Conservation (phyloP, 2,888 invertebrate species). For the Cheilosia grossa region DNA sequence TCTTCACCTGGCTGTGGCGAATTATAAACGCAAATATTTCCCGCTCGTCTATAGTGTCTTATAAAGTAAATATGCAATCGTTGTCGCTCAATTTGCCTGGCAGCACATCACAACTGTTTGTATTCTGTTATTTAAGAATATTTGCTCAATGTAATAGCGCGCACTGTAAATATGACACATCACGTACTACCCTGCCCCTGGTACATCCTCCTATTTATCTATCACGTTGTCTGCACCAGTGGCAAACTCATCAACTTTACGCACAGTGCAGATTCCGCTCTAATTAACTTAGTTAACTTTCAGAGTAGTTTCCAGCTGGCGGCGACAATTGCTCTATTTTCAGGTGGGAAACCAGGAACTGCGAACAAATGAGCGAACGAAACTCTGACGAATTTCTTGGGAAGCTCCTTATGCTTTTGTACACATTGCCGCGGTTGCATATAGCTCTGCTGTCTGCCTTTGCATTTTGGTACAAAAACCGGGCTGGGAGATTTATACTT, state of each 20-base stretch:
- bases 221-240: constrained; percentile 10
- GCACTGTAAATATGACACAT: constrained; percentile 3
- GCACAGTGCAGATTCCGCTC: constrained; percentile 41
- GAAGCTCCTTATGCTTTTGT: constrained; percentile 11
- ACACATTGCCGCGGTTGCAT: constrained; percentile 25
- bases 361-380: not conserved
- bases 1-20: not conserved
- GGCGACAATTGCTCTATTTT: constrained; percentile 48
- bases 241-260: constrained; percentile 32
- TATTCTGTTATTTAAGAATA: constrained; percentile 53
- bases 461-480: not conserved
- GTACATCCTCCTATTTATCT: not conserved
- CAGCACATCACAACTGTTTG: constrained; percentile 49
- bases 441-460: not conserved
- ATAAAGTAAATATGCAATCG: constrained; percentile 30
- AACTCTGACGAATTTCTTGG: constrained; percentile 5
- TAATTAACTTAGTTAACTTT: constrained; percentile 57
- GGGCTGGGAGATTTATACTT: constrained; percentile 23
- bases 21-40: not conserved
- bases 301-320: constrained; percentile 43
- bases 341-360: constrained; percentile 15
- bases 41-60: not conserved
- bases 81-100: constrained; percentile 34
- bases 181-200: not conserved
- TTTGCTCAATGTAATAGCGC: constrained; percentile 35